Conservation (phyloP, 2,797 vertebrate species). For the Anguilla anguilla region DNA sequence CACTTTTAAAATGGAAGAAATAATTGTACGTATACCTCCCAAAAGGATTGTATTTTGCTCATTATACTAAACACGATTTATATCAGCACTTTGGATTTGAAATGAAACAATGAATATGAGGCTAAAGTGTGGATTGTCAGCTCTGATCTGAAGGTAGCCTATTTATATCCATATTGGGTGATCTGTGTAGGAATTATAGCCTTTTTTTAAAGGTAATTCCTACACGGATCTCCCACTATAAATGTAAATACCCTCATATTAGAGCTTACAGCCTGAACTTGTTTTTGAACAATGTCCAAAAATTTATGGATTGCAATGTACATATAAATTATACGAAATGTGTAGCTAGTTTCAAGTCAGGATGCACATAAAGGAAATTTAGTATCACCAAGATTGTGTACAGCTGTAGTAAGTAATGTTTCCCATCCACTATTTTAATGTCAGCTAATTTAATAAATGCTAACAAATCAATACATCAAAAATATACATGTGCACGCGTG, state of each 20-base stretch:
- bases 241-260: no score
- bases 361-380: neutral
- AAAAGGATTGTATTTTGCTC: neutral
- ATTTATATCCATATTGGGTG: no score
- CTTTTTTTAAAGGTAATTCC: no score
- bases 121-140: no score
- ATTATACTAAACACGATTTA: neutral
- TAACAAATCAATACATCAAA: neutral
- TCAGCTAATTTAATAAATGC: neutral
- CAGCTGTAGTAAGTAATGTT: neutral
- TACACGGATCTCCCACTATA: no score
- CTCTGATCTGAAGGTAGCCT: no score
- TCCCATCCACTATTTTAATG: neutral
- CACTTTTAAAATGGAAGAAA: constrained; percentile 1
- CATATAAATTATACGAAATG: neutral
- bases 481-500: neutral
- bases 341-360: neutral
- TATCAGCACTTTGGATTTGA: neutral
- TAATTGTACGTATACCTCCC: neutral
- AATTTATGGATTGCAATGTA: neutral
- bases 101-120: neutral
- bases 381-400: neutral
- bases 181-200: no score
- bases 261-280: no score
- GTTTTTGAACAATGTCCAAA: no score